Percentiles rank a stretch among this genome's conserved stretches.
Evolutionary conservation across 2,888 invertebrate genomes (phyloP).

Genomic region (Helicoverpa assulta): DNA sequence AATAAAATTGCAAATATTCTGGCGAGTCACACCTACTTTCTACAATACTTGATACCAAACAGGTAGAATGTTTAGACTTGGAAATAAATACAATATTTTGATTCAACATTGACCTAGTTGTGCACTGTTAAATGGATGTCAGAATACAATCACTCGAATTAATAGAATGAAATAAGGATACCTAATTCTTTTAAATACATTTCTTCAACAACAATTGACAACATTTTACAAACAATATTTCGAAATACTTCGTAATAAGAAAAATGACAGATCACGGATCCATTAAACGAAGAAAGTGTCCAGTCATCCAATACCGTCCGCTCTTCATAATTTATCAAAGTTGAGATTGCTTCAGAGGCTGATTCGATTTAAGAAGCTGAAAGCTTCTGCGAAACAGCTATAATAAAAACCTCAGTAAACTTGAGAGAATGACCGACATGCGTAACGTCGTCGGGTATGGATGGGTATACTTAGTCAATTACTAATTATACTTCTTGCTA

Average conservation of each 20-base stretch:
- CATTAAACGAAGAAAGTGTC: conserved; percentile 36
- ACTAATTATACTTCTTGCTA: conserved; percentile 50
- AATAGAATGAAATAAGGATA: too few relatives aligned
- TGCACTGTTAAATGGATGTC: neutral
- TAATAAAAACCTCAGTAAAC: conserved; percentile 38
- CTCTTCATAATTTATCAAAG: conserved; percentile 61
- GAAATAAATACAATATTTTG: neutral
- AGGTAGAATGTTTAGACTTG: neutral
- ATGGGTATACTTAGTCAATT: conserved; percentile 48
- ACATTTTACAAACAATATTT: neutral
- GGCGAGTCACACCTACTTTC: conserved; percentile 32
- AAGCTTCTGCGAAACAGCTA: conserved; percentile 47
- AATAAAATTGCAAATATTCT: conserved; percentile 32
- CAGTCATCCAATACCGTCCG: conserved; percentile 51
- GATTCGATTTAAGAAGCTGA: conserved; percentile 57
- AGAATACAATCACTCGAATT: too few relatives aligned
- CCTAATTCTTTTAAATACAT: too few relatives aligned
- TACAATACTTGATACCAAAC: conserved; percentile 23
- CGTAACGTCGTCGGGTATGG: conserved; percentile 33
- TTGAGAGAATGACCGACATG: conserved; percentile 29
- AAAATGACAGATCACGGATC: conserved; percentile 27
- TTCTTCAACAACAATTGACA: neutral
- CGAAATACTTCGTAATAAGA: conserved; percentile 16
- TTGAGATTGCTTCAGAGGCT: conserved; percentile 49
- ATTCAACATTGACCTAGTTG: neutral